These are phyloP conservation scores for Apodemia zela DNA, from an alignment of 2,888 invertebrate species.

Conservation along the genomic window DNA sequence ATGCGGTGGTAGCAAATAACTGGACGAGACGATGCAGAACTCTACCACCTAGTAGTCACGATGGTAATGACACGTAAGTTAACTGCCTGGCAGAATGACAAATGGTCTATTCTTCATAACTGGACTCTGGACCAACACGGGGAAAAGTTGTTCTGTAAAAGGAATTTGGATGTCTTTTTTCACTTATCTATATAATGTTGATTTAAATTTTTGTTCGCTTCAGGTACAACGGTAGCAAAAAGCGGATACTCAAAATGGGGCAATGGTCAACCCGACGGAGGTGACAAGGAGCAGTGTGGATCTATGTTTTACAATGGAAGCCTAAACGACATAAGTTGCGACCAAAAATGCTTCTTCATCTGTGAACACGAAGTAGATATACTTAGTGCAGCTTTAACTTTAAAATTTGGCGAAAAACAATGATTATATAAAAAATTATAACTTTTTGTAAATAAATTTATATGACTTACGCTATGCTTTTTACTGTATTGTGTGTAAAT, in stretches of 20 bases:
- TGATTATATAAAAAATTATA: not conserved
- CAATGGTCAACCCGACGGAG: slow-evolving; percentile 52
- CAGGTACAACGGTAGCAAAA: slow-evolving; percentile 44
- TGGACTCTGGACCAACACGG: too few relatives aligned
- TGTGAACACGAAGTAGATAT: slow-evolving; percentile 55
- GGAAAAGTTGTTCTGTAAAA: too few relatives aligned
- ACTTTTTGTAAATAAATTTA: not conserved
- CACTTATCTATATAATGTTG: rapidly evolving
- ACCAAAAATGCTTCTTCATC: slow-evolving; percentile 49
- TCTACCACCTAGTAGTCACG: too few relatives aligned
- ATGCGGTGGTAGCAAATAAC: too few relatives aligned
- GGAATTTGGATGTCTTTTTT: too few relatives aligned
- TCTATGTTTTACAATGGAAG: slow-evolving; percentile 57
- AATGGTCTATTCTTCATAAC: too few relatives aligned
- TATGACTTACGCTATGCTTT: not conserved
- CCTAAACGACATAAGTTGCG: slow-evolving; percentile 53
- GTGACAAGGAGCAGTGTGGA: slow-evolving; percentile 50
- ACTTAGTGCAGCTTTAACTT: slow-evolving; percentile 27
- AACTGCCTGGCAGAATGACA: too few relatives aligned
- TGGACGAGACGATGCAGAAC: too few relatives aligned
- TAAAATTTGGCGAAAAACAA: slow-evolving; percentile 31
- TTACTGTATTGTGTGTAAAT: too few relatives aligned
- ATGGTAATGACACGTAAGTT: too few relatives aligned
- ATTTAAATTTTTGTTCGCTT: slow-evolving; percentile 22
- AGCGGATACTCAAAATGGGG: slow-evolving; percentile 55